Evolutionary conservation across 2,888 invertebrate genomes (phyloP), one percentile per base, ranked within the genome.

Genomic region (Biston stratarius): DNA sequence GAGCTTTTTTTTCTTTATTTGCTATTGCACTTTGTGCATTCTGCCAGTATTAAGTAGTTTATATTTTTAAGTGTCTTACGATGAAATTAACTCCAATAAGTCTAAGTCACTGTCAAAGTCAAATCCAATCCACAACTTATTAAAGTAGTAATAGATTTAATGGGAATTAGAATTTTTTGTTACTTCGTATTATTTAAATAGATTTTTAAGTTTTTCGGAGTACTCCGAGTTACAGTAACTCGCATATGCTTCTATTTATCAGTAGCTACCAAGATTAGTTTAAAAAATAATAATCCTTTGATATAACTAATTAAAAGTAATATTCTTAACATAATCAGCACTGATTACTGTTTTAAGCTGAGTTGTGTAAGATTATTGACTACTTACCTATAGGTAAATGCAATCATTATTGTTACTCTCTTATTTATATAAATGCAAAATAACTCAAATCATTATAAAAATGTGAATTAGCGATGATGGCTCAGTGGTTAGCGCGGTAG

Each of bases 251-350:
- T 53, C 15, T 53, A 40, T 3, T 42, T 0, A 33, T 42, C 24
- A 53, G 40, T 40, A 40, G 15, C 11, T 40, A 53, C 38, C n/a
- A 14, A 53, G 53, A 53, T 53, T 40, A 11, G n/a, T 24, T 15
- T 24, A 24, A 15, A 53, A 53, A 53, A 40, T 0, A 14, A 9
- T 38, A 42, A 55, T 44, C 33, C 42, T 14, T 47, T 42, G 42
- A 55, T 55, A 55, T 44, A 55, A 42, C 42, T 42, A 36, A 58
- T 58, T 58, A 36, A 45, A 12, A 12, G 45, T 47, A 57, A 57
- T 57, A 57, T 57, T 10, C 47, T 36, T 6, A 58, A 47, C 34
- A 24, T 58, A 7, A 58, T 48, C 58, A 36, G 55, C 55, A 55
- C 12, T 55, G 42, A 55, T 55, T 55, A 55, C 24, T 33, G 7